Percentiles rank a stretch among this genome's conserved stretches.
phyloP scores from a whole-genome alignment of 2,888 invertebrate genomes.

The Dicranocentrus wangi region DNA sequence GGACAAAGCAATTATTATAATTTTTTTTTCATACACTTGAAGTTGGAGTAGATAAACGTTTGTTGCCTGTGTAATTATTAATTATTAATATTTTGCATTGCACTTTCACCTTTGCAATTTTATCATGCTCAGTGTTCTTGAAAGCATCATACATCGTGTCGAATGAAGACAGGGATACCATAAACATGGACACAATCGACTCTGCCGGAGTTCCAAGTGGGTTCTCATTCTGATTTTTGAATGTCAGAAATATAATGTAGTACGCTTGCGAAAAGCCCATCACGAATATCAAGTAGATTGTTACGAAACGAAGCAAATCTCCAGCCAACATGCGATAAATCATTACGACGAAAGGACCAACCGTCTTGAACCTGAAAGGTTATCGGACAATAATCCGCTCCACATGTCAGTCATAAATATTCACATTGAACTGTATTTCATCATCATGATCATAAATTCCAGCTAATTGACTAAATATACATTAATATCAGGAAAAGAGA shows the following conservation, averaged over 20 bases:
- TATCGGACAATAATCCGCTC: not conserved
- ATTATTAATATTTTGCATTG: too few relatives aligned
- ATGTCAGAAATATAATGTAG: constrained; percentile 92
- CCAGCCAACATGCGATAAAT: constrained; percentile 99
- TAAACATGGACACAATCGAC: constrained; percentile 97
- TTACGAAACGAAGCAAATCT: constrained; percentile 94
- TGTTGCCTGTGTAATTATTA: too few relatives aligned
- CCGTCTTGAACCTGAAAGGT: constrained; percentile 89
- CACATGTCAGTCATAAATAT: not conserved
- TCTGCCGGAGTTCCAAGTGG: constrained; percentile 94
- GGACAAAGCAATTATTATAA: constrained; percentile 74
- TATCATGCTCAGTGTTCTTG: constrained; percentile 89
- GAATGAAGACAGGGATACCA: constrained; percentile 98
- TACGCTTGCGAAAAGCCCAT: constrained; percentile 98
- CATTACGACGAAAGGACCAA: constrained; percentile 99
- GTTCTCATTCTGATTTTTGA: constrained; percentile 85
- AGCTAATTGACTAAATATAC: not conserved
- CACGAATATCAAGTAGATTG: constrained; percentile 96
- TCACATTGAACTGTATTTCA: not conserved
- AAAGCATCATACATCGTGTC: constrained; percentile 95
- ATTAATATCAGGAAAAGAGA: too few relatives aligned
- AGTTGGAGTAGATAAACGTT: too few relatives aligned
- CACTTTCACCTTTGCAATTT: constrained; percentile 87
- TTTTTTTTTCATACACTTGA: too few relatives aligned
- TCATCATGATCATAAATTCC: not conserved